These are phyloP conservation scores for Caranx melampygus DNA, from an alignment of 2,113 vertebrate genomes.

Conservation along the genomic window DNA sequence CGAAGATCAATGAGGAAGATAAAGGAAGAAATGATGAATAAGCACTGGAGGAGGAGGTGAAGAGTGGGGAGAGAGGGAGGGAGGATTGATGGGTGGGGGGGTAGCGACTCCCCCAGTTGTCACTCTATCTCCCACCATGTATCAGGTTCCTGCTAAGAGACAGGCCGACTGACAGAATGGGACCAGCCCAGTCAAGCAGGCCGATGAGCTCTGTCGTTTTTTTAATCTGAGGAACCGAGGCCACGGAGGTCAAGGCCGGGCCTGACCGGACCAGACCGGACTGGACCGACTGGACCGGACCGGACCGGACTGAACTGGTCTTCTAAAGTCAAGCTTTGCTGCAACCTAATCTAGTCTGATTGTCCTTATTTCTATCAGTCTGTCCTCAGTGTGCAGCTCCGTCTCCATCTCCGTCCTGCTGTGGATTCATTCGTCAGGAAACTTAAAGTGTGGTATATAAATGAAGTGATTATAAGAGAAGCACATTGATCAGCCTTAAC, in stretches of 20 bases:
- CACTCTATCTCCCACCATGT: constrained; percentile 63
- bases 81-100: not conserved
- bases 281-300: not conserved
- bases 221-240: constrained; percentile 60
- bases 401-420: no score
- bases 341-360: no score
- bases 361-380: no score
- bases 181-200: constrained; percentile 57
- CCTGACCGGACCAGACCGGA: not conserved
- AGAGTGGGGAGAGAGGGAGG: not conserved
- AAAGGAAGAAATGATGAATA: not conserved
- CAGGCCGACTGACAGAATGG: constrained; percentile 73
- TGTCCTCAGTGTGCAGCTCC: no score
- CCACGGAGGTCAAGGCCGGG: constrained; percentile 17
- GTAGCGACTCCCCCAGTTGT: constrained; percentile 46
- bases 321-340: no score
- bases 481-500: no score
- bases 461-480: no score
- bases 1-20: not conserved
- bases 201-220: constrained; percentile 65
- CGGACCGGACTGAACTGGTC: no score
- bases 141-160: constrained; percentile 67
- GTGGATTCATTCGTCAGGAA: no score
- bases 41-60: no score
- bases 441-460: no score